phyloP scores from a whole-genome alignment of 2,797 vertebrate genomes.

The Decapterus maruadsi region DNA sequence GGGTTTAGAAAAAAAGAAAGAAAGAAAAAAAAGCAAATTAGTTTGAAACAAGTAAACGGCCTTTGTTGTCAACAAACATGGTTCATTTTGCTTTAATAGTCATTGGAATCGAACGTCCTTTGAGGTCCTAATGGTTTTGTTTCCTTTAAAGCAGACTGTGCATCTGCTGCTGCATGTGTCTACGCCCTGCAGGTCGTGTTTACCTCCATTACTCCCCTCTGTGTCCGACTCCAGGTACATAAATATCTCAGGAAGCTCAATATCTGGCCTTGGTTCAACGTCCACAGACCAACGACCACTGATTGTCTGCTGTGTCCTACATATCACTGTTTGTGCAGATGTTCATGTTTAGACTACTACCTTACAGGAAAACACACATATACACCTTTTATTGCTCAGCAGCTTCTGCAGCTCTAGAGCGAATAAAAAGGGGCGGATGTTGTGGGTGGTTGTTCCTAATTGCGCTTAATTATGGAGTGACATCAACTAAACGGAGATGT shows the following conservation, averaged over 20 bases:
- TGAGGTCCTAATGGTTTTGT: neutral
- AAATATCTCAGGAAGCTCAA: neutral
- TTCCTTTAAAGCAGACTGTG: neutral
- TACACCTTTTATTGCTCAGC: no score
- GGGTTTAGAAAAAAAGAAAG: no score
- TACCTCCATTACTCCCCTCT: neutral
- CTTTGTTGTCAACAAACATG: no score
- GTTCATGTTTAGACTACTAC: neutral
- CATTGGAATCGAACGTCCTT: neutral
- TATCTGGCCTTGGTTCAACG: neutral
- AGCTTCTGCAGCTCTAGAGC: neutral
- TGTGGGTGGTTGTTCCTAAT: neutral
- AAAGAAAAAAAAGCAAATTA: no score
- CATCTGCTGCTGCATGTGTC: neutral
- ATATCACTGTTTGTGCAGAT: neutral
- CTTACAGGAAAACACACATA: no score
- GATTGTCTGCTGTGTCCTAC: neutral
- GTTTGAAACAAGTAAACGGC: no score
- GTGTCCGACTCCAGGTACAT: neutral
- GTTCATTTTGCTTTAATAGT: no score
- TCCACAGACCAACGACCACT: neutral
- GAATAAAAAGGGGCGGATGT: neutral
- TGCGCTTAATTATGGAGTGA: constrained; percentile 1
- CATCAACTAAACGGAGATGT: constrained; percentile 29
- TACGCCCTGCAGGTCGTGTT: neutral